Evolutionary conservation across 1,140 invertebrate genomes (phyloP).

Genomic region (Matsumurasca onukii): DNA sequence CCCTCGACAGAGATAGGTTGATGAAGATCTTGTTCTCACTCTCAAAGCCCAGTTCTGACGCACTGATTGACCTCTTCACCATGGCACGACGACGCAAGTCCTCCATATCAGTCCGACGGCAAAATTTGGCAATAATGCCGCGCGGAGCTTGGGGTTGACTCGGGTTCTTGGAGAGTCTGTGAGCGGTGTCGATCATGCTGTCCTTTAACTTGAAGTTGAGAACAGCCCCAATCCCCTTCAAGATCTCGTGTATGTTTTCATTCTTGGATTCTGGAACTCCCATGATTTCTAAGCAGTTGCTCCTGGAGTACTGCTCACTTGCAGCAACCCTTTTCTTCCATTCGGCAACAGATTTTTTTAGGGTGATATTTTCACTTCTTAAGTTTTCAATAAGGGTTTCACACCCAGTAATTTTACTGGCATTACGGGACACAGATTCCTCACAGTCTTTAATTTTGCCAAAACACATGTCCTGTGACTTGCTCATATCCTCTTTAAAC

Average conservation of each 20-base stretch:
- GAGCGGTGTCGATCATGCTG: background rate
- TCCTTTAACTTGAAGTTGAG: background rate
- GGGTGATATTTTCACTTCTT: background rate
- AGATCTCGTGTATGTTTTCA: background rate
- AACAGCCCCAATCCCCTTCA: background rate
- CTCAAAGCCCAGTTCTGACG: background rate
- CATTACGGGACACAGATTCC: background rate
- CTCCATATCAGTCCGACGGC: constrained; percentile 2
- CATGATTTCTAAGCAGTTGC: background rate
- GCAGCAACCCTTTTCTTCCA: background rate
- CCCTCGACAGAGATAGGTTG: background rate
- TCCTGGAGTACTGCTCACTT: background rate
- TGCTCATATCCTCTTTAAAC: background rate
- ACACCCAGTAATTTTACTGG: background rate
- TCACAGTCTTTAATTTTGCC: background rate
- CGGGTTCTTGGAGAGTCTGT: background rate
- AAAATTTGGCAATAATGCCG: background rate
- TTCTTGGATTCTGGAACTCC: background rate
- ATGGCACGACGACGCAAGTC: background rate
- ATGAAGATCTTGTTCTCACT: background rate
- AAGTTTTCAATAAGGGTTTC: background rate
- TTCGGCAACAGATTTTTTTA: background rate
- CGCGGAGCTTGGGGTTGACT: background rate
- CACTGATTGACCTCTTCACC: background rate
- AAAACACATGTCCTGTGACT: background rate